Evolutionary conservation across 2,888 invertebrate species (phyloP).

Genomic region (Drosophila merina): DNA sequence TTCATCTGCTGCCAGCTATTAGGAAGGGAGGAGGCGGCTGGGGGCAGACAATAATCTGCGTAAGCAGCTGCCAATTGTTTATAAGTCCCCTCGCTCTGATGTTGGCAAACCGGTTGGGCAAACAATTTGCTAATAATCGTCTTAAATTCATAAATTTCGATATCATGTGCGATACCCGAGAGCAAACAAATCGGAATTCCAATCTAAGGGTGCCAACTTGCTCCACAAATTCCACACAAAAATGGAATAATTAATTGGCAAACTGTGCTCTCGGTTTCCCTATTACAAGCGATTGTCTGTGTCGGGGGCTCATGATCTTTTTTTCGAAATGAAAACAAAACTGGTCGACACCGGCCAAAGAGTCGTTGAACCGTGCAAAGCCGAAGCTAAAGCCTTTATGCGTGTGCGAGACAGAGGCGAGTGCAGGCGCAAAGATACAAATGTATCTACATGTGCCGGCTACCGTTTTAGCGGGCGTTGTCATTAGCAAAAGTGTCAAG

Average conservation of each 20-base stretch:
- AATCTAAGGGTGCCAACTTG: conserved; percentile 25
- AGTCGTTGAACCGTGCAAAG: conserved; percentile 60
- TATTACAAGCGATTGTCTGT: conserved; percentile 7
- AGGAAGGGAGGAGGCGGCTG: not conserved
- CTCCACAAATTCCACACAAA: conserved; percentile 46
- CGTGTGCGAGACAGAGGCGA: conserved; percentile 8
- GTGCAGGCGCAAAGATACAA: conserved; percentile 56
- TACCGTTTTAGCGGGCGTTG: conserved; percentile 51
- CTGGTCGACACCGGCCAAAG: conserved; percentile 26
- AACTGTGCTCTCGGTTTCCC: conserved; percentile 2
- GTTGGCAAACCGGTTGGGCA: conserved; percentile 55
- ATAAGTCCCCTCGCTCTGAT: not conserved
- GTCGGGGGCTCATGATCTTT: conserved; percentile 17
- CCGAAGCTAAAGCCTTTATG: not conserved
- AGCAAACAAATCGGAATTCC: conserved; percentile 24
- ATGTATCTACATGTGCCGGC: conserved; percentile 55
- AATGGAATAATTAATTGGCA: conserved; percentile 44
- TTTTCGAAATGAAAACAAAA: conserved; percentile 37
- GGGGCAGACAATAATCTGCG: conserved; percentile 2
- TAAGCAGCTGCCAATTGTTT: conserved; percentile 23
- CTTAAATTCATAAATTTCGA: conserved; percentile 48
- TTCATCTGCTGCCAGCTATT: not conserved
- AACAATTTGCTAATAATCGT: conserved; percentile 53
- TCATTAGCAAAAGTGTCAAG: conserved; percentile 58
- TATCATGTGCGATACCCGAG: conserved; percentile 20